Evolutionary conservation across 2,888 invertebrate genomes (phyloP), one percentile per base, ranked within the genome.

Genomic region (Drosophila leonis): DNA sequence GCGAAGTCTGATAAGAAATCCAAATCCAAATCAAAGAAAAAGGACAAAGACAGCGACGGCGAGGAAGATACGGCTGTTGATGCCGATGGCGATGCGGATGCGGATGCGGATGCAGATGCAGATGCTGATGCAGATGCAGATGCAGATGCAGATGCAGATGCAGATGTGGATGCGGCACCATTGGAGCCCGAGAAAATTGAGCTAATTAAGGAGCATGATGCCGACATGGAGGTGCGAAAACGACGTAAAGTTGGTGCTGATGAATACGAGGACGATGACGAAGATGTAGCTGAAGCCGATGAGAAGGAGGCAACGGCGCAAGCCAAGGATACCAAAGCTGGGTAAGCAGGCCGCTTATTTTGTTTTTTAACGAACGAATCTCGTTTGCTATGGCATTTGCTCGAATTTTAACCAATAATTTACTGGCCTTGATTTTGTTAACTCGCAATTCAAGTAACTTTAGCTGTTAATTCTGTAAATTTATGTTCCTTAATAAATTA

Each of bases 21-120:
- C 86, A 97, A 96, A 94, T 86, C 80, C 1, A 91, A 91, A 74
- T 84, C 90, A 4, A 93, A 92, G 83, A 92, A 92, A 64, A 97
- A 96, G 92, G 97, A 97, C 79, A 97, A 97, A 93, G 96, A 97
- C 91, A 97, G 97, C 44, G 96, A 95, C 80, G 95, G 95, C 0
- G 97, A 97, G 90, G 96, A 96, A 70, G 95, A 95, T 37, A 81
- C 79, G 29, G 87, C 83, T 48, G 78, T 86, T 13, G 91, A 85
- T 65, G 83, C 54, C 0, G 87, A 87, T 49, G 69, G 59, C 8
- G 96, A 97, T 92, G 96, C 96, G 31, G 96, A 95, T 78, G 95
- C 0, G 60, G 88, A 83, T 52, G 71, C 86, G 0, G 87, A 88
- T 37, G 70, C 13, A 0, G 96, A 97, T 92, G 49, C 97, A 42